These are phyloP conservation scores for Hormiphora californensis DNA, from an alignment of 37 sponge, comb jelly and placozoan species.

Conservation along the genomic window DNA sequence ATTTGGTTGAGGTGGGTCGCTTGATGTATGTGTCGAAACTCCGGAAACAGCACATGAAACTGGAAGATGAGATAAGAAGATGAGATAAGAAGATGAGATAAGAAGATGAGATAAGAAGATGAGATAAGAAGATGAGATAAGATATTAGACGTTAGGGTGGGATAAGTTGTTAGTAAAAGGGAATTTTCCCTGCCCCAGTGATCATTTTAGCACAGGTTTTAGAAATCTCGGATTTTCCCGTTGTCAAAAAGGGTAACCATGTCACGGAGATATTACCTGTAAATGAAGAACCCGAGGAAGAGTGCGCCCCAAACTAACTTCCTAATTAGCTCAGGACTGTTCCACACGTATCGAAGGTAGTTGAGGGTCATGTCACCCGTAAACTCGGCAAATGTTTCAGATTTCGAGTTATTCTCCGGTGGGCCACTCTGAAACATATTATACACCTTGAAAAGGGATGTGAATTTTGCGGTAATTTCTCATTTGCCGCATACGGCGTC, in stretches of 20 bases:
- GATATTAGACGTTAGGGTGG: background rate
- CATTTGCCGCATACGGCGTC: too few species aligned
- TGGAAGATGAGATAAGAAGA: too few species aligned
- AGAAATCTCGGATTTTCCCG: background rate
- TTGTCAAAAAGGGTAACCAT: background rate
- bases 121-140: too few species aligned
- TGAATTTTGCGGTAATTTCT: too few species aligned
- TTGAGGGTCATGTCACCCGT: slow-evolving; percentile 7
- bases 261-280: background rate
- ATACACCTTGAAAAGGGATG: too few species aligned
- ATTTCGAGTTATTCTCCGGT: background rate
- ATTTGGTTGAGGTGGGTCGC: background rate
- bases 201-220: background rate
- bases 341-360: slow-evolving; percentile 41
- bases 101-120: too few species aligned
- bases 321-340: slow-evolving; percentile 7
- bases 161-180: background rate
- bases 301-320: background rate
- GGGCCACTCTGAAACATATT: too few species aligned
- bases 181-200: background rate
- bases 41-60: background rate
- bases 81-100: too few species aligned
- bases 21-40: background rate
- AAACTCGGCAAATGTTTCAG: slow-evolving; percentile 41
- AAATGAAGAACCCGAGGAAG: slow-evolving; percentile 21